Base-by-base conservation (phyloP, 2,888 invertebrate species). In the Drosophila barbarae region DNA sequence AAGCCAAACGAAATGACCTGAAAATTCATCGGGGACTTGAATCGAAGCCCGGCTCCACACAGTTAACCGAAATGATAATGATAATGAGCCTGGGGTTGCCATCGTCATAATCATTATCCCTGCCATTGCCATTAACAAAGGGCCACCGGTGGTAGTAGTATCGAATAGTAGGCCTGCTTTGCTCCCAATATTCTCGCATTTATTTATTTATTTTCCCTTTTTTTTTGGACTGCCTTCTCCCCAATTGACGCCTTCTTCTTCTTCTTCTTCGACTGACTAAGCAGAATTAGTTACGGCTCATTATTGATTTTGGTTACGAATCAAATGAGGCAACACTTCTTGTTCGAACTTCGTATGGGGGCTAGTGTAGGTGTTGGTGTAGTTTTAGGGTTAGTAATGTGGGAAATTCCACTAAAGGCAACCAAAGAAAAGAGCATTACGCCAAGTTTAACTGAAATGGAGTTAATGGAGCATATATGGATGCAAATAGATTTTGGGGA, bases 251-350 rank as follows among this genome's bases (percentile, higher is more conserved):
- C 51, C 34, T 52, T 15, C 54, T 30, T 23, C 73, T 76, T 23
- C 21, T 18, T 18, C 18, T 18, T 18, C 21, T 3, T 18, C 56
- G 34, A 30, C 73, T 74, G 77, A 73, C 59, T 68, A 64, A 71
- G 74, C 77, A 65, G 50, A 76, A 73, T 42, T 49, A 57, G 65
- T 47, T 56, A 42, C 44, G 47, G 49, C 39, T 71, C 67, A 58
- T 66, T 74, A 74, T 74, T 68, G 66, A 77, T 74, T 77, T 66
- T 55, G 52, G 59, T 56, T 68, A 13, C 55, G 34, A 49, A 54
- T 60, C 65, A 60, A 71, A 73, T 76, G 54, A 66, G 64, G 56
- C 56, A 71, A 65, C 39, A 46, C 46, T 44, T 52, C 34, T 63
- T 13, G 41, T 13, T 44, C 23, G 13, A 18, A 32, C 15, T 47